A percentile compares a stretch with the other conserved stretches of the same genome.
These are phyloP conservation scores for Lasioglossum albipes DNA, from an alignment of 1,140 invertebrate species.

Conservation along the genomic window DNA sequence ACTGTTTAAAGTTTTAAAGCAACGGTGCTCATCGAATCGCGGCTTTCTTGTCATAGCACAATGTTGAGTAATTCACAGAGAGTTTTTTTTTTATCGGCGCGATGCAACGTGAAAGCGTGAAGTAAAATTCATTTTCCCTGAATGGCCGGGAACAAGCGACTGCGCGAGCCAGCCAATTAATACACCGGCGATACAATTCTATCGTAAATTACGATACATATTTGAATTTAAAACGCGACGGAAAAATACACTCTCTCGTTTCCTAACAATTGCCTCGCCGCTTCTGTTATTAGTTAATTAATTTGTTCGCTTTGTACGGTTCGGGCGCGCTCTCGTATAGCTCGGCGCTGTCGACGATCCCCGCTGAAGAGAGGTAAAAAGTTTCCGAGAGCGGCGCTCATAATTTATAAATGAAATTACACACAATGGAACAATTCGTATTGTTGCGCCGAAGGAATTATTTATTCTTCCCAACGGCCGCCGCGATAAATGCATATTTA, in stretches of 20 bases:
- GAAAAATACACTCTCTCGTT: constrained; percentile 9
- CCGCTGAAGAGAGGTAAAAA: not conserved
- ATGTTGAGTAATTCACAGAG: not conserved
- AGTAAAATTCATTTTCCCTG: not conserved
- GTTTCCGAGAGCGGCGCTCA: constrained; percentile 8
- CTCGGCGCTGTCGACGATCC: not conserved
- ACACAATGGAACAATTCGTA: constrained; percentile 46
- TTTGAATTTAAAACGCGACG: constrained; percentile 12
- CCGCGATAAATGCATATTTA: constrained; percentile 40
- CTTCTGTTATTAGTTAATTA: constrained; percentile 43
- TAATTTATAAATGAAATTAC: constrained; percentile 43
- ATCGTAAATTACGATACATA: constrained; percentile 19
- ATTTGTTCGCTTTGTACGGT: constrained; percentile 14
- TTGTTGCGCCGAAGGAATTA: constrained; percentile 36
- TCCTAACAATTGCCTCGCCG: constrained; percentile 23
- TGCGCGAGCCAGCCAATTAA: constrained; percentile 23
- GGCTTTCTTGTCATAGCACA: too few species aligned
- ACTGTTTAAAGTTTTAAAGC: too few species aligned
- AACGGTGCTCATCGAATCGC: too few species aligned
- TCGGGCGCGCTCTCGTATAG: too few species aligned
- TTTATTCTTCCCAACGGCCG: constrained; percentile 39
- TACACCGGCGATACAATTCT: not conserved
- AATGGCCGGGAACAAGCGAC: not conserved
- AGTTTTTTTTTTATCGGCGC: not conserved
- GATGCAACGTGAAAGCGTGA: not conserved